Percentiles rank a stretch among this genome's conserved stretches.
Conservation (phyloP, 1,140 invertebrate species). For the Aphidius gifuensis region DNA sequence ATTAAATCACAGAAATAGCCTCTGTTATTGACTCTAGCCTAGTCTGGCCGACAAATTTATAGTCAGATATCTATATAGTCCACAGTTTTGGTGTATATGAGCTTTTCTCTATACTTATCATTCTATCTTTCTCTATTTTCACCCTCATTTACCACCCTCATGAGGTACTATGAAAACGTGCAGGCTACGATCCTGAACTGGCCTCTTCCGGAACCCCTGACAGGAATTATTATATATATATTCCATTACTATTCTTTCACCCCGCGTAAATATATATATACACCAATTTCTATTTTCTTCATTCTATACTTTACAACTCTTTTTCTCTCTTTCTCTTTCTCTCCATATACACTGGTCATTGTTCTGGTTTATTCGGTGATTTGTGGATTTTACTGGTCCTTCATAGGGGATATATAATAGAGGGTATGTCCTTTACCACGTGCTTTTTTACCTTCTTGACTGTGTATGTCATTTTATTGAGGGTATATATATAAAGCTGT, state of each 20-base stretch:
- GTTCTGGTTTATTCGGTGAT: slow-evolving; percentile 56
- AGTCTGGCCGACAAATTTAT: slow-evolving; percentile 51
- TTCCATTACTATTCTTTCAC: slow-evolving; percentile 12
- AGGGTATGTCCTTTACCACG: slow-evolving; percentile 13
- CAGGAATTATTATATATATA: neutral
- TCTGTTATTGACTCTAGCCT: slow-evolving; percentile 53
- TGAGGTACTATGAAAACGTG: neutral
- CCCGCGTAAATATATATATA: neutral
- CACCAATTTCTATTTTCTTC: no score
- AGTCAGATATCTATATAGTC: slow-evolving; percentile 44
- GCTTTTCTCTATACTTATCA: slow-evolving; percentile 29
- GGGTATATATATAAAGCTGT: no score
- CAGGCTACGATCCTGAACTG: slow-evolving; percentile 19
- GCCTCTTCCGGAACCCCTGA: slow-evolving; percentile 32
- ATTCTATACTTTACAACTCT: slow-evolving; percentile 3
- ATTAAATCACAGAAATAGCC: slow-evolving; percentile 56
- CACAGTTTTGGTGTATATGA: slow-evolving; percentile 39
- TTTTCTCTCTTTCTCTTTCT: slow-evolving; percentile 26
- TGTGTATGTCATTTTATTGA: no score
- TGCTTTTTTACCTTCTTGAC: slow-evolving; percentile 11
- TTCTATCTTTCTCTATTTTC: slow-evolving; percentile 31
- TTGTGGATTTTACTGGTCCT: slow-evolving; percentile 50
- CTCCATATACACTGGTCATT: slow-evolving; percentile 38
- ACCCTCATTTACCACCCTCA: slow-evolving; percentile 8
- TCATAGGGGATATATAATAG: neutral